Percentiles rank a stretch among this genome's conserved stretches.
Evolutionary conservation across 2,797 vertebrate species (phyloP).

Genomic region (Lemur catta): DNA sequence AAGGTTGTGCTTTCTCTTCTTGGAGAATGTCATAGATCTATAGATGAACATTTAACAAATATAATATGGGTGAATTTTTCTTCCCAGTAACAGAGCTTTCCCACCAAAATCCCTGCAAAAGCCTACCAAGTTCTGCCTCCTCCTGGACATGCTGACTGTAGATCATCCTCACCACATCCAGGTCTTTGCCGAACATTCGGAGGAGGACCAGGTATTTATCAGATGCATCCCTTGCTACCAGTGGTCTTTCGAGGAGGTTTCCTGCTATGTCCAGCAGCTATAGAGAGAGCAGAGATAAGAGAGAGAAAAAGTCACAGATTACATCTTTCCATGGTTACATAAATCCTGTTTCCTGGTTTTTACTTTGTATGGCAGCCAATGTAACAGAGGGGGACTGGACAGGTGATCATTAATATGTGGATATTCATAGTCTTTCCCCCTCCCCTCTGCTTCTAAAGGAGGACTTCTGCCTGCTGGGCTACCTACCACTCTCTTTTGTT

Average conservation of each 20-base stretch:
- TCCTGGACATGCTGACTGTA: slow-evolving; percentile 83
- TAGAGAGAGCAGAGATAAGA: not conserved
- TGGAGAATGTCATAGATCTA: not conserved
- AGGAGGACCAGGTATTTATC: slow-evolving; percentile 87
- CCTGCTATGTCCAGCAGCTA: slow-evolving; percentile 94
- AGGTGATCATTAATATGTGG: not conserved
- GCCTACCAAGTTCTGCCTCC: slow-evolving; percentile 86
- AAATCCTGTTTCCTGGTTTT: not conserved
- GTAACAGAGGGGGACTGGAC: not conserved
- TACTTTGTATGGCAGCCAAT: not conserved
- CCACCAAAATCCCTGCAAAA: not conserved
- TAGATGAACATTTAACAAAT: not conserved
- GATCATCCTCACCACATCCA: slow-evolving; percentile 89
- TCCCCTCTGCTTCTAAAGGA: not conserved
- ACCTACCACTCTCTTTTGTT: not conserved
- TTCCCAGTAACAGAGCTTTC: not conserved
- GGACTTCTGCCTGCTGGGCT: not conserved
- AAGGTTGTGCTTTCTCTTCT: not conserved
- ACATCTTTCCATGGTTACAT: not conserved
- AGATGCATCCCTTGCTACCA: slow-evolving; percentile 84
- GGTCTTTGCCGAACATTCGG: slow-evolving; percentile 87
- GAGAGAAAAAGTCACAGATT: not conserved
- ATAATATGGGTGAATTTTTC: not conserved
- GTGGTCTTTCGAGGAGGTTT: slow-evolving; percentile 89
- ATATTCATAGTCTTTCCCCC: not conserved